Evolutionary conservation across 2,888 invertebrate species (phyloP).

Genomic region (Eupsilia transversa): DNA sequence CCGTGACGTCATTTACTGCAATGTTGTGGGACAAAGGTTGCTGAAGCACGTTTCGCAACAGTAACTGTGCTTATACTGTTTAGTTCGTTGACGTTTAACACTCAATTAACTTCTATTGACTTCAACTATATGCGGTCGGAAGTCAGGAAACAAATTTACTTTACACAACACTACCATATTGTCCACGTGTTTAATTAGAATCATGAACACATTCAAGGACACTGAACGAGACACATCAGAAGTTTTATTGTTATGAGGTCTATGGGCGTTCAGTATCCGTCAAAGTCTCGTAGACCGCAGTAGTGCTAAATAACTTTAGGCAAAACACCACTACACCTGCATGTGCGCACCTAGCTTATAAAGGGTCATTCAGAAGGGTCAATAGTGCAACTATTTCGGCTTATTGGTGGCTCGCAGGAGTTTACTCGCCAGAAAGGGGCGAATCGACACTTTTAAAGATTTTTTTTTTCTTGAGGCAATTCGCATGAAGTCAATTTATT

Average conservation of each 20-base stretch:
- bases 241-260: too few species aligned
- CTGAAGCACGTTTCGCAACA: constrained; percentile 37
- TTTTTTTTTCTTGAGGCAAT: too few species aligned
- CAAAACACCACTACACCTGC: neutral
- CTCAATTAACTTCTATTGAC: constrained; percentile 59
- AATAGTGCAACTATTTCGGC: too few species aligned
- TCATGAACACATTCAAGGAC: too few species aligned
- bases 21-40: constrained; percentile 13
- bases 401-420: too few species aligned
- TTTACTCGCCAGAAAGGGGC: too few species aligned
- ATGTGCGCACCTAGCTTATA: neutral
- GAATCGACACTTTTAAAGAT: too few species aligned
- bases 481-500: too few species aligned
- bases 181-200: constrained; percentile 5
- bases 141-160: constrained; percentile 1
- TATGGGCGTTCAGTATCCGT: too few species aligned
- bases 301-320: too few species aligned
- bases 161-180: neutral
- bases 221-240: too few species aligned
- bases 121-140: constrained; percentile 17
- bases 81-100: constrained; percentile 41
- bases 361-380: neutral
- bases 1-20: constrained; percentile 26
- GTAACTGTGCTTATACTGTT: neutral
- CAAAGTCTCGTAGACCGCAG: too few species aligned